Evolutionary conservation across 2,888 invertebrate genomes (phyloP).

Genomic region (Hetaerina titia): DNA sequence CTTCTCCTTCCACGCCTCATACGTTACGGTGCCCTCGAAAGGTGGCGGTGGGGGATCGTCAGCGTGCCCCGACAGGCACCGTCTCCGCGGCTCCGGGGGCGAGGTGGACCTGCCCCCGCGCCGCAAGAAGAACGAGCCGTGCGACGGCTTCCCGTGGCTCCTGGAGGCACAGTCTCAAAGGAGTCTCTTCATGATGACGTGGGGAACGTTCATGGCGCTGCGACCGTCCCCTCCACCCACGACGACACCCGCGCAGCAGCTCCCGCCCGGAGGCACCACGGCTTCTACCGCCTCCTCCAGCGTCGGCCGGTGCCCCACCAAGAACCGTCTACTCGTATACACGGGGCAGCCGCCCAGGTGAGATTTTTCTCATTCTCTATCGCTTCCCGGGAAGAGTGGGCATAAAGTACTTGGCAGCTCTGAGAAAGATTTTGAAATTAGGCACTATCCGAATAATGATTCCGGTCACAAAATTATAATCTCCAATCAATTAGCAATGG

Average conservation of each 20-base stretch:
- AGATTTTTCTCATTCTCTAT: not conserved
- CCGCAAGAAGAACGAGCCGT: constrained; percentile 82
- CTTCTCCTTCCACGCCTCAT: constrained; percentile 87
- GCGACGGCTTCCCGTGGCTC: constrained; percentile 88
- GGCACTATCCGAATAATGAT: no score
- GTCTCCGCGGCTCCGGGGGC: constrained; percentile 78
- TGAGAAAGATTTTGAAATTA: no score
- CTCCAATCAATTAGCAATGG: no score
- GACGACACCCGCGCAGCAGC: constrained; percentile 69
- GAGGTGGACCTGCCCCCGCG: constrained; percentile 84
- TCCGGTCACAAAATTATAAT: no score
- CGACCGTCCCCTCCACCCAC: constrained; percentile 79
- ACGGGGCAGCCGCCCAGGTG: constrained; percentile 83
- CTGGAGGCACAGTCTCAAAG: constrained; percentile 89
- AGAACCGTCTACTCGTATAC: constrained; percentile 89
- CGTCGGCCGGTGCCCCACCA: constrained; percentile 84
- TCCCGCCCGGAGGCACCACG: constrained; percentile 3
- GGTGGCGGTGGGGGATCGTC: constrained; percentile 80
- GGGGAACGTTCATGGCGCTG: constrained; percentile 87
- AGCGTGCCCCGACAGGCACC: constrained; percentile 69
- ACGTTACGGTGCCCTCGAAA: constrained; percentile 82
- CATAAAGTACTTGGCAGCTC: no score
- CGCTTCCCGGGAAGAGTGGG: no score
- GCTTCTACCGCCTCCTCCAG: constrained; percentile 26
- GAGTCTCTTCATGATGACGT: constrained; percentile 89